Conservation (phyloP, 2,113 vertebrate genomes). For the Astur gentilis region DNA sequence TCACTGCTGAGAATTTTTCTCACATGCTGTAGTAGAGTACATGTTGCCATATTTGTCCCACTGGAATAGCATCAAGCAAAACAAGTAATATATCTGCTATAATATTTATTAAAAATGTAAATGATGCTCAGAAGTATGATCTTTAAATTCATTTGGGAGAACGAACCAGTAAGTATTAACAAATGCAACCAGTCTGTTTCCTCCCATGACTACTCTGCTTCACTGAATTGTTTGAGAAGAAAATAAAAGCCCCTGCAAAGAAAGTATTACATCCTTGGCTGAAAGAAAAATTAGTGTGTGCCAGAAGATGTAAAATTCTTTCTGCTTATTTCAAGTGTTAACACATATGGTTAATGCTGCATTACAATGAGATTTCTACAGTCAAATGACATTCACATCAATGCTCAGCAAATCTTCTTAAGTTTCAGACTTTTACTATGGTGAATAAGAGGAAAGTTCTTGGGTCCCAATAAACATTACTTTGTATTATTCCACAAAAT, state of each 20-base stretch:
- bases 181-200: conserved; percentile 31
- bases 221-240: conserved; percentile 9
- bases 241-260: conserved; percentile 8
- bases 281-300: conserved; percentile 23
- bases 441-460: neutral
- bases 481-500: neutral
- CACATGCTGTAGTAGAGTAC: neutral
- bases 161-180: conserved; percentile 38
- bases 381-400: neutral
- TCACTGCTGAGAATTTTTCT: neutral
- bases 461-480: neutral
- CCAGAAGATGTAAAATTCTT: neutral
- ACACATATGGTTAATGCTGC: neutral
- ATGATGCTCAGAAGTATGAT: conserved; percentile 23
- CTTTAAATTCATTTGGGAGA: conserved; percentile 47
- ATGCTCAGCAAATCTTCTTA: neutral
- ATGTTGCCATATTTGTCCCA: neutral
- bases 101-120: conserved; percentile 53
- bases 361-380: neutral
- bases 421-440: neutral
- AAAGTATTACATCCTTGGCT: neutral
- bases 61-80: neutral
- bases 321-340: neutral
- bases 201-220: neutral
- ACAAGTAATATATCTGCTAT: conserved; percentile 8